A percentile compares a stretch with the other conserved stretches of the same genome.
These are phyloP conservation scores for Drosophila ogumai DNA, from an alignment of 1,140 invertebrate genomes.

Conservation along the genomic window DNA sequence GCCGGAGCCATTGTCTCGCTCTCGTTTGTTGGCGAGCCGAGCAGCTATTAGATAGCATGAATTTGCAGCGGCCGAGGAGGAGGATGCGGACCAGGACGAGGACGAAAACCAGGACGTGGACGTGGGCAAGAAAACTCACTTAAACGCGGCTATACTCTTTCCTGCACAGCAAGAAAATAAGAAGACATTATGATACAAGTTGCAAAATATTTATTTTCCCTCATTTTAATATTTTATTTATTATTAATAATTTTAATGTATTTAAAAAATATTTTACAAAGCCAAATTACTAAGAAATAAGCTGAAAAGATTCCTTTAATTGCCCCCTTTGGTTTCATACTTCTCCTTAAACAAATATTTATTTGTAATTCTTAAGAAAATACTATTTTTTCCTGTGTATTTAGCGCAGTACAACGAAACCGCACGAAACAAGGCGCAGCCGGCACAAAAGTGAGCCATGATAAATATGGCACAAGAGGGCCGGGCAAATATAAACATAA, in stretches of 20 bases:
- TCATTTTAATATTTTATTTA: too few relatives aligned
- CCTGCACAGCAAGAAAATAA: not conserved
- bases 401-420: conserved; percentile 20
- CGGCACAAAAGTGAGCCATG: conserved; percentile 65
- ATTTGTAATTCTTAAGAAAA: not conserved
- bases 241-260: too few relatives aligned
- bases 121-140: conserved; percentile 35
- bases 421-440: conserved; percentile 39
- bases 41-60: conserved; percentile 57
- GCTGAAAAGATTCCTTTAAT: not conserved
- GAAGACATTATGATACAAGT: rapidly evolving
- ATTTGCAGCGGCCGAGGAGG: conserved; percentile 41
- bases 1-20: conserved; percentile 73
- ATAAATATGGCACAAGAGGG: conserved; percentile 62
- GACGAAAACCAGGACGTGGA: not conserved
- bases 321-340: not conserved
- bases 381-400: not conserved
- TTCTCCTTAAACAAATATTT: not conserved
- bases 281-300: not conserved
- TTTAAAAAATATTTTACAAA: not conserved
- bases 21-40: conserved; percentile 43
- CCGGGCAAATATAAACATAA: conserved; percentile 54
- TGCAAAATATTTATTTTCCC: not conserved
- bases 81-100: conserved; percentile 1
- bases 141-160: conserved; percentile 10